phyloP scores from a whole-genome alignment of 35 echinoderm and acorn worm species.

The Apostichopus californicus region DNA sequence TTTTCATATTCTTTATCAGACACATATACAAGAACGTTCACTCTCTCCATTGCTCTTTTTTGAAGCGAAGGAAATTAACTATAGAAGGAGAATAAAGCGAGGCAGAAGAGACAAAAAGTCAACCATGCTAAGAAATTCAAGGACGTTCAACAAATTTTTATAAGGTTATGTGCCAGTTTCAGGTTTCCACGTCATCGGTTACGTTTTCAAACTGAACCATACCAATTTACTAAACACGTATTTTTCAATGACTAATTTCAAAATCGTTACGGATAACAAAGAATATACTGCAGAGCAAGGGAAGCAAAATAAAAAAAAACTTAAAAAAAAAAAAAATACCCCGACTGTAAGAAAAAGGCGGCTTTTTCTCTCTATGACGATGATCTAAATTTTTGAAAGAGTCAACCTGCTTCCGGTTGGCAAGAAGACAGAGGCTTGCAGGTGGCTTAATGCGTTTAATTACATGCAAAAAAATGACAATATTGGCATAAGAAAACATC shows the following conservation, averaged over 20 bases:
- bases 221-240: constrained; percentile 47
- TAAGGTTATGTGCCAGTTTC: constrained; percentile 51
- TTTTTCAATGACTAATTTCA: constrained; percentile 57
- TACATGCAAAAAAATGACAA: constrained; percentile 53
- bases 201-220: not conserved
- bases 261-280: constrained; percentile 52
- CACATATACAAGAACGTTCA: too few relatives aligned
- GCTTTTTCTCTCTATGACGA: not conserved
- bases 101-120: not conserved
- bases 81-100: too few relatives aligned
- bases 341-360: not conserved
- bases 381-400: constrained; percentile 21
- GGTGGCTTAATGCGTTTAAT: constrained; percentile 57
- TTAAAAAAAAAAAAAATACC: not conserved
- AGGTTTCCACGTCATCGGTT: not conserved
- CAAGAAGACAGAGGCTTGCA: constrained; percentile 11
- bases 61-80: too few relatives aligned
- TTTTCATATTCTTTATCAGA: too few relatives aligned
- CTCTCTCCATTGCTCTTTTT: too few relatives aligned
- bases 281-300: not conserved
- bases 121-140: constrained; percentile 8
- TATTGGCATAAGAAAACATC: constrained; percentile 47
- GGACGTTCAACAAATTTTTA: constrained; percentile 29
- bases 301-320: not conserved
- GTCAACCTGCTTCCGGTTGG: constrained; percentile 41